phyloP scores from a whole-genome alignment of 92 coral and sea anemone species.

The Zoanthus sansibaricus region DNA sequence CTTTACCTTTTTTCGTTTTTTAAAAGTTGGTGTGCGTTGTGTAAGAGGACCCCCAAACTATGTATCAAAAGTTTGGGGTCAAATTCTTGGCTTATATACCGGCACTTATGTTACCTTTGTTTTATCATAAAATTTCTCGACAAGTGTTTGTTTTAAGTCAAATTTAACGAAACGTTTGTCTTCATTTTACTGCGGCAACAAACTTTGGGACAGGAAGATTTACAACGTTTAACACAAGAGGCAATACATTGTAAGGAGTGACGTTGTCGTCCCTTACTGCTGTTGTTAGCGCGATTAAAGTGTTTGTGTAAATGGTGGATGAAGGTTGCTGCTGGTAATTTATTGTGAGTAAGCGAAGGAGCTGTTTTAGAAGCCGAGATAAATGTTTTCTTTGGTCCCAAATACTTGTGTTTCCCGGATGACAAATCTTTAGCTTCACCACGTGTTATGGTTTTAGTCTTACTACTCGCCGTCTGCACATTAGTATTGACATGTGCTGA shows the following conservation, averaged over 20 bases:
- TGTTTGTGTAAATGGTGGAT: not conserved
- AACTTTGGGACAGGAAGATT: conserved; percentile 13
- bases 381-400: not conserved
- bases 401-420: not conserved
- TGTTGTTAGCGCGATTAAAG: not conserved
- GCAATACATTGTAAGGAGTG: not conserved
- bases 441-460: not conserved
- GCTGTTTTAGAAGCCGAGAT: not conserved
- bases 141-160: not conserved
- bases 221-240: not conserved
- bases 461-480: not conserved
- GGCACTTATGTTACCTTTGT: no score
- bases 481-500: not conserved
- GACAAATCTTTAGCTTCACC: not conserved
- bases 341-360: not conserved
- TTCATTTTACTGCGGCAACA: not conserved
- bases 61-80: no score
- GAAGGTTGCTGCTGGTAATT: not conserved
- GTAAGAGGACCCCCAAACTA: no score
- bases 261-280: not conserved
- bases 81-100: no score
- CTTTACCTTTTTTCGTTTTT: no score
- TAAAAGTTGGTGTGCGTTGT: no score
- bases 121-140: not conserved
- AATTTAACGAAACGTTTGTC: not conserved